These are phyloP conservation scores for Orthonevra nobilis DNA, from an alignment of 2,888 invertebrate species.

Conservation along the genomic window DNA sequence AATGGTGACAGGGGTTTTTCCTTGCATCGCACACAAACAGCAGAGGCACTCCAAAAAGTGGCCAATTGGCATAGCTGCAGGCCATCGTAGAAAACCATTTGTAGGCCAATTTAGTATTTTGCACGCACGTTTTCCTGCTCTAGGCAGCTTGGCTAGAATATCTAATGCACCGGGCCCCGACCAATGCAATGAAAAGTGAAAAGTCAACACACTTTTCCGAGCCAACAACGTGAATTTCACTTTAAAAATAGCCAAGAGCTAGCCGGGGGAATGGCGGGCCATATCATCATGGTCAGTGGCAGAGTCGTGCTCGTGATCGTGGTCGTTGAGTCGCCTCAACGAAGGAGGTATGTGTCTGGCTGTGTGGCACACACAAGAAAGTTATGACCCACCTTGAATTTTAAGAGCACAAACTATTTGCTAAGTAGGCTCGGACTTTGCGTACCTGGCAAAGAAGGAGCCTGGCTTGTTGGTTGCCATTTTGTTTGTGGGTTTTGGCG, in stretches of 20 bases:
- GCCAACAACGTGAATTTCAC: slow-evolving; percentile 69
- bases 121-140: slow-evolving; percentile 70
- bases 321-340: slow-evolving; percentile 3
- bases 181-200: slow-evolving; percentile 68
- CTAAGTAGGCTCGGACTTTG: slow-evolving; percentile 54
- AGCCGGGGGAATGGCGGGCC: not conserved
- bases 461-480: slow-evolving; percentile 38
- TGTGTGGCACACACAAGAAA: too few species aligned
- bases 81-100: slow-evolving; percentile 48
- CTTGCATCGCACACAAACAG: slow-evolving; percentile 7
- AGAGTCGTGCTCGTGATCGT: slow-evolving; percentile 3
- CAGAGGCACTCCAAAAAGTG: not conserved
- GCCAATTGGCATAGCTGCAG: slow-evolving; percentile 17
- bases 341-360: slow-evolving; percentile 46
- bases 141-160: slow-evolving; percentile 34
- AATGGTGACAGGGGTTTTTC: slow-evolving; percentile 63
- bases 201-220: slow-evolving; percentile 71
- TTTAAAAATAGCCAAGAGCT: slow-evolving; percentile 45
- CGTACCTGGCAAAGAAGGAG: not conserved
- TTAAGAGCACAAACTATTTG: slow-evolving; percentile 50
- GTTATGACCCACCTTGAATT: slow-evolving; percentile 70
- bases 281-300: slow-evolving; percentile 56
- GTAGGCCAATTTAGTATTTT: slow-evolving; percentile 69
- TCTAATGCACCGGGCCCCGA: slow-evolving; percentile 24
- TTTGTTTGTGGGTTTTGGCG: slow-evolving; percentile 46